phyloP scores from a whole-genome alignment of 2,797 vertebrate species.

The Crenichthys baileyi region DNA sequence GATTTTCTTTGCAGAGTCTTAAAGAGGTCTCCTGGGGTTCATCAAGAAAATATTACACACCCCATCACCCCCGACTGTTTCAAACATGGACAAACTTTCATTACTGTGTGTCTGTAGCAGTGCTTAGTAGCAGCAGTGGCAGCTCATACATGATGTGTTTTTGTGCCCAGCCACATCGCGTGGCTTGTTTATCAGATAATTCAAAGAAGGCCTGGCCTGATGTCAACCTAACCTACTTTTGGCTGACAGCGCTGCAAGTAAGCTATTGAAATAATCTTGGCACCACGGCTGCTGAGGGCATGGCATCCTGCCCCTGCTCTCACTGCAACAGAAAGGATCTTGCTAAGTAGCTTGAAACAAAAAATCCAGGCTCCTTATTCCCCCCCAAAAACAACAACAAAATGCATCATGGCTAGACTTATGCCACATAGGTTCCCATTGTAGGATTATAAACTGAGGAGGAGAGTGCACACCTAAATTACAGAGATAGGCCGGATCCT shows the following conservation, averaged over 20 bases:
- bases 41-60: not conserved
- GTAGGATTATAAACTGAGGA: not conserved
- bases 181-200: not conserved
- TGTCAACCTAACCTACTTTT: slow-evolving; percentile 4
- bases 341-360: not conserved
- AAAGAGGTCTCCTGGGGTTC: not conserved
- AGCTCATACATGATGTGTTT: not conserved
- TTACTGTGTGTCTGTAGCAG: not conserved
- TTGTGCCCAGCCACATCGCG: not conserved
- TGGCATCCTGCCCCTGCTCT: not conserved
- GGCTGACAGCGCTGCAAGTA: not conserved
- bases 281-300: not conserved
- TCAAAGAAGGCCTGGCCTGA: not conserved
- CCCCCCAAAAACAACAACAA: not conserved
- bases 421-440: not conserved
- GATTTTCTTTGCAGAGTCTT: not conserved
- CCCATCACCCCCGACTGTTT: not conserved
- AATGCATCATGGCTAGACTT: not conserved
- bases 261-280: not conserved
- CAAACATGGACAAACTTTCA: not conserved
- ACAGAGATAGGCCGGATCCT: not conserved
- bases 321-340: not conserved
- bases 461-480: not conserved
- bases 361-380: not conserved
- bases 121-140: not conserved